A percentile compares a stretch with the other conserved stretches of the same genome.
Conservation (phyloP, 2,113 vertebrate genomes). For the Fukomys damarensis region DNA sequence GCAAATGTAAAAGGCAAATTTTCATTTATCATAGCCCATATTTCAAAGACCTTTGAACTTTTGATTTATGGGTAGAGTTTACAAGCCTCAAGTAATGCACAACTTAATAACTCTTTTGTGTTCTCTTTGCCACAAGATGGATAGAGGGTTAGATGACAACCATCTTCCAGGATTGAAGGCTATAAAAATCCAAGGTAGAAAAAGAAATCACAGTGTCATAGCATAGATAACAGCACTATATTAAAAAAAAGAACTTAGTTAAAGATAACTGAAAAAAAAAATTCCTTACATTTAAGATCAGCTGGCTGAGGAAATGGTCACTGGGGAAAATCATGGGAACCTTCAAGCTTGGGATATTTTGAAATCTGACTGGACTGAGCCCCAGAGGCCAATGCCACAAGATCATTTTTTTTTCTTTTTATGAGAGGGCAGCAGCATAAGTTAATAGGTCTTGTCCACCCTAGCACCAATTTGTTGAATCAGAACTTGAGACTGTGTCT, state of each 20-base stretch:
- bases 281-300: constrained; percentile 51
- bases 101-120: constrained; percentile 4
- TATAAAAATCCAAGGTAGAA: constrained; percentile 60
- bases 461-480: constrained; percentile 46
- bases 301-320: constrained; percentile 50
- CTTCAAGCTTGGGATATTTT: constrained; percentile 4
- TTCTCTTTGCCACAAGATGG: not conserved
- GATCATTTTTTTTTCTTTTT: not conserved
- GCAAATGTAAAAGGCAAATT: not conserved
- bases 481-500: constrained; percentile 17
- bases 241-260: constrained; percentile 50
- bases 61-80: constrained; percentile 37
- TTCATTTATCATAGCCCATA: not conserved
- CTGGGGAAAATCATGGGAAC: not conserved
- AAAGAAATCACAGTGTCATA: constrained; percentile 37
- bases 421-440: constrained; percentile 22
- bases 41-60: not conserved
- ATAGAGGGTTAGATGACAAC: constrained; percentile 42
- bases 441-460: constrained; percentile 40
- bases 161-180: not conserved
- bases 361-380: constrained; percentile 13
- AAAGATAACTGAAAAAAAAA: constrained; percentile 62
- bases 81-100: constrained; percentile 1
- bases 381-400: not conserved
- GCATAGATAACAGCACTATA: constrained; percentile 54